phyloP scores from a whole-genome alignment of 2,113 vertebrate species.

The Archilochus colubris region DNA sequence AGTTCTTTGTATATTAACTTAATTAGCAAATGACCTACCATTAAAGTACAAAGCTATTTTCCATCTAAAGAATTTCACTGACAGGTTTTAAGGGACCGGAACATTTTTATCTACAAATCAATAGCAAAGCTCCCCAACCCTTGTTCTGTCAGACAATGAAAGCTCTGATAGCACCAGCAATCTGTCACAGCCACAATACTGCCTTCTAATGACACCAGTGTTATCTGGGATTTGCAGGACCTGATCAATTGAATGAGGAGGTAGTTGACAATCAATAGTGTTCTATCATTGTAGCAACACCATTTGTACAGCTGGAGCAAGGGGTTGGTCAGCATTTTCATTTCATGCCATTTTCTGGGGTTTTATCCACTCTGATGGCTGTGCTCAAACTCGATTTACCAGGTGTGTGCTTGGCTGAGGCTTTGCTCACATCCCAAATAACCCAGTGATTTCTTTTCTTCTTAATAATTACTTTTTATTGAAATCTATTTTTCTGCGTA shows the following conservation, averaged over 20 bases:
- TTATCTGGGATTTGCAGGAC: constrained; percentile 73
- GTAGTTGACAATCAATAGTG: constrained; percentile 61
- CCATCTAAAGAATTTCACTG: constrained; percentile 38
- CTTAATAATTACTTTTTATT: background rate
- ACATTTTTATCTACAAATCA: constrained; percentile 80
- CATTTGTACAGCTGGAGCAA: constrained; percentile 33
- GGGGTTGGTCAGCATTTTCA: constrained; percentile 61
- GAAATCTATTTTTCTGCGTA: background rate
- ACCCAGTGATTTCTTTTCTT: background rate
- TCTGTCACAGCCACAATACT: constrained; percentile 78
- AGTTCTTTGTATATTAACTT: constrained; percentile 57
- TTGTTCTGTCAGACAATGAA: constrained; percentile 82
- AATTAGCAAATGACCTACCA: constrained; percentile 68
- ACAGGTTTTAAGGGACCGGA: constrained; percentile 44
- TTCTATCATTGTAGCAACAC: constrained; percentile 53
- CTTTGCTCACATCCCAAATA: background rate
- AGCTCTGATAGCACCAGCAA: constrained; percentile 68
- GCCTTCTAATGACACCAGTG: constrained; percentile 67
- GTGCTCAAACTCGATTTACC: background rate
- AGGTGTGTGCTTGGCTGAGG: background rate
- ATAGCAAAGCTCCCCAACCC: constrained; percentile 72
- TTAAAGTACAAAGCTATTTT: constrained; percentile 40
- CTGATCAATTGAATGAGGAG: constrained; percentile 55
- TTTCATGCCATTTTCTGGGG: background rate
- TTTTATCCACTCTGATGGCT: background rate